Base-by-base conservation (phyloP, 2,888 invertebrate genomes). In the Apamea crenata region DNA sequence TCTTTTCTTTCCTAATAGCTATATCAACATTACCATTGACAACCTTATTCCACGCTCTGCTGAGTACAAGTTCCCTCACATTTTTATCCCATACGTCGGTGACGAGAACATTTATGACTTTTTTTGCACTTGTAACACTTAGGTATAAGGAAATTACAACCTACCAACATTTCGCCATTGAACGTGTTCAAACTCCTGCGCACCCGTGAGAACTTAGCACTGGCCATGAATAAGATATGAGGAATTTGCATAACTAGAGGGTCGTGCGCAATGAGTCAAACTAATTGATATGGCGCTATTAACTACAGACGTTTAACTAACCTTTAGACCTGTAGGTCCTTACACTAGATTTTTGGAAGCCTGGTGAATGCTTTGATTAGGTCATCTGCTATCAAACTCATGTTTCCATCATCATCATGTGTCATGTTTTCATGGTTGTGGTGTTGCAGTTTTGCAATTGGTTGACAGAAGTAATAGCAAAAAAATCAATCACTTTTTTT, bases 121-220 rank as follows among this genome's bases (percentile, higher is more conserved):
- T 84, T 84, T 84, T 85, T 47, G 18, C 74, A 44, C 77, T 82
- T 74, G 88, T 83, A 85, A 88, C 75, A 85, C 88, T 86, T 86
- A n/a, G n/a, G n/a, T n/a, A 36, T 71, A 89, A 80, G 86, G 82
- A 89, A 88, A 90, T 84, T 81, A 73, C 75, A 74, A 82, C 75
- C 71, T 79, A 76, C 25, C 12, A 80, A 59, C 65, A 86, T 90
- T 89, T 89, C 84, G 81, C 83, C 83, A 90, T 82, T 77, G 67
- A 74, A 82, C 82, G 86, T 90, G 80, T 56, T 79, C 47, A 47
- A 81, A 82, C 80, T 81, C 68, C 77, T 80, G 86, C 79, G 50
- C 81, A 87, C 83, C 80, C 89, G 90, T 89, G 89, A 89, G 89
- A 89, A 90, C 70, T 73, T 29, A 72, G 70, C 67, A 67, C 74